Percentiles rank a stretch among this genome's conserved stretches.
Evolutionary conservation across 2,888 invertebrate species (phyloP).

Genomic region (Chloromyia formosa): DNA sequence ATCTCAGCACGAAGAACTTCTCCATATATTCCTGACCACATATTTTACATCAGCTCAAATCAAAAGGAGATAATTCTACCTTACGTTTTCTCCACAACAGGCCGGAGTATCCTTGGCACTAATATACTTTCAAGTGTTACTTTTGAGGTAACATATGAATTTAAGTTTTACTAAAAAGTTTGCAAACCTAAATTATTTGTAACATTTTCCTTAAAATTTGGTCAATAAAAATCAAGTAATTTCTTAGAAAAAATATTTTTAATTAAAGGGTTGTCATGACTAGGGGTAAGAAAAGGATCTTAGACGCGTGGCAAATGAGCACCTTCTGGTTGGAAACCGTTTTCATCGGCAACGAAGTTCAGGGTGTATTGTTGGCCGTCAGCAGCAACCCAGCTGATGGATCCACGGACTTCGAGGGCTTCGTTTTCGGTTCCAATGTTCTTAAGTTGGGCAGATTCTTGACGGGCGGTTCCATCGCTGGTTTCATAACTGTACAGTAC

Average conservation of each 20-base stretch:
- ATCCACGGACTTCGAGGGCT: constrained; percentile 70
- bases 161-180: too few relatives aligned
- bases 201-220: too few relatives aligned
- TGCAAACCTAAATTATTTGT: too few relatives aligned
- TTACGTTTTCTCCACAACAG: too few relatives aligned
- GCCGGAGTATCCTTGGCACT: too few relatives aligned
- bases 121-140: too few relatives aligned
- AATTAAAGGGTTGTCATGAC: constrained; percentile 34
- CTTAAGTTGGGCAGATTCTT: constrained; percentile 69
- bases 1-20: too few relatives aligned
- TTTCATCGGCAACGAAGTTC: constrained; percentile 61
- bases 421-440: constrained; percentile 72
- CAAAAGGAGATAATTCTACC: too few relatives aligned
- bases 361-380: constrained; percentile 70
- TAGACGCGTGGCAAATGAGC: constrained; percentile 58
- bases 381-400: constrained; percentile 69
- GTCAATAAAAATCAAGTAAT: constrained; percentile 48
- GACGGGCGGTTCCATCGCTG: constrained; percentile 70
- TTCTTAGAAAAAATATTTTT: constrained; percentile 46
- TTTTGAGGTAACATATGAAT: too few relatives aligned
- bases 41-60: too few relatives aligned
- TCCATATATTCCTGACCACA: too few relatives aligned
- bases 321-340: constrained; percentile 63
- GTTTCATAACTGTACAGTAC: constrained; percentile 68
- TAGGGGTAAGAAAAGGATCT: constrained; percentile 3